These are phyloP conservation scores for Oscheius sp. DNA, from an alignment of 2,888 invertebrate species.

Conservation along the genomic window DNA sequence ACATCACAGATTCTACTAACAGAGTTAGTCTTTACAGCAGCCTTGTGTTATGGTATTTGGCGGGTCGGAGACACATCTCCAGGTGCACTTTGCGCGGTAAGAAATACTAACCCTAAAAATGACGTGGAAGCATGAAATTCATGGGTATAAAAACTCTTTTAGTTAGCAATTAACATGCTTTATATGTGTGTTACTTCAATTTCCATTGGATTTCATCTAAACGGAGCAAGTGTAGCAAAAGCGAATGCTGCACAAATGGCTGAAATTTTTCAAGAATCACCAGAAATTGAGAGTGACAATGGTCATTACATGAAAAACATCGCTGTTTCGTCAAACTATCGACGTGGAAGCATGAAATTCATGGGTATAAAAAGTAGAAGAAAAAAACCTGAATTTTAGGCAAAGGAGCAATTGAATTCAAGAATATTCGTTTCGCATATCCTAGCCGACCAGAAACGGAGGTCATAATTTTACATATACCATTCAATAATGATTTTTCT, in stretches of 20 bases:
- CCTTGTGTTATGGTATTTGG: conserved; percentile 67
- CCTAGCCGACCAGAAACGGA: conserved; percentile 79
- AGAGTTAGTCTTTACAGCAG: conserved; percentile 67
- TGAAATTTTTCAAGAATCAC: conserved; percentile 53
- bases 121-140: conserved; percentile 52
- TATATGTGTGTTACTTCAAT: conserved; percentile 68
- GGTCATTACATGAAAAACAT: conserved; percentile 40
- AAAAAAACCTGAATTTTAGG: conserved; percentile 21
- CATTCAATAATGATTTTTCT: too few relatives aligned
- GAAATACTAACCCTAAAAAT: neutral
- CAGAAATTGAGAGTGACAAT: conserved; percentile 46
- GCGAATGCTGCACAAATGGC: conserved; percentile 62
- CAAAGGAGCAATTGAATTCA: conserved; percentile 76
- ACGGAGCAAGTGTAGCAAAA: conserved; percentile 62
- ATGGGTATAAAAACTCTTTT: conserved; percentile 35
- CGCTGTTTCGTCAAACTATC: conserved; percentile 41
- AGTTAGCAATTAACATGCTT: conserved; percentile 66
- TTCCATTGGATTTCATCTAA: conserved; percentile 67
- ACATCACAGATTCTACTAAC: conserved; percentile 60
- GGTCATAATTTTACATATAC: conserved; percentile 35
- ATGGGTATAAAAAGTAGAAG: conserved; percentile 32
- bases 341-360: conserved; percentile 52
- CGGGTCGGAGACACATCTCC: conserved; percentile 63
- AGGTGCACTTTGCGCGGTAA: conserved; percentile 63
- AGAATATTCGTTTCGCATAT: conserved; percentile 83